These are phyloP conservation scores for Todiramphus saurophagus DNA, from an alignment of 2,113 vertebrate species.

Conservation along the genomic window DNA sequence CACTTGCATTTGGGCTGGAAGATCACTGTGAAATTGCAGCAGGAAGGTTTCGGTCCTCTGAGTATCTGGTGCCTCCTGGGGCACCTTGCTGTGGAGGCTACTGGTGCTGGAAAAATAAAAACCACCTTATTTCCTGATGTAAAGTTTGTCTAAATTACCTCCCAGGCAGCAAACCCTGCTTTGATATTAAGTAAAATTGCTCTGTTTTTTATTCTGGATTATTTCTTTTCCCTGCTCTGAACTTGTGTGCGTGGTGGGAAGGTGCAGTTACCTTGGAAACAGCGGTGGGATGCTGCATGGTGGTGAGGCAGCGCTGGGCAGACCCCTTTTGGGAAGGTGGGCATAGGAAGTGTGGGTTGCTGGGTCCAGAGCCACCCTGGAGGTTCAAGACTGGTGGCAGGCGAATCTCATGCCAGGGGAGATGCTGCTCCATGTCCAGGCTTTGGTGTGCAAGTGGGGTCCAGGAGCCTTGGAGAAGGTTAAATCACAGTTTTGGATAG, in stretches of 20 bases:
- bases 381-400: neutral
- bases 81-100: neutral
- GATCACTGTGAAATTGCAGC: conserved; percentile 28
- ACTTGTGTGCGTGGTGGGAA: neutral
- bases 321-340: neutral
- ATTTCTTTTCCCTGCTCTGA: neutral
- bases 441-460: neutral
- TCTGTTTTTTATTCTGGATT: neutral
- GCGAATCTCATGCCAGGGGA: neutral
- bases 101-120: neutral
- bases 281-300: neutral
- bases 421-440: accelerated
- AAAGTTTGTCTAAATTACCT: neutral
- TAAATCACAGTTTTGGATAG: neutral
- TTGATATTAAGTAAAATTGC: neutral
- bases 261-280: conserved; percentile 39
- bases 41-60: neutral
- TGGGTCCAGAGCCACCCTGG: neutral
- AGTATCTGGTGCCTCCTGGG: neutral
- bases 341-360: neutral
- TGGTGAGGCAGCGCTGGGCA: neutral
- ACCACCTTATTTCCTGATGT: neutral
- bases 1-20: neutral
- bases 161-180: neutral
- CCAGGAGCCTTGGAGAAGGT: neutral